Evolutionary conservation across 2,888 invertebrate species (phyloP), one percentile per base, ranked within the genome.

Genomic region (Sinohyriopsis cumingii): DNA sequence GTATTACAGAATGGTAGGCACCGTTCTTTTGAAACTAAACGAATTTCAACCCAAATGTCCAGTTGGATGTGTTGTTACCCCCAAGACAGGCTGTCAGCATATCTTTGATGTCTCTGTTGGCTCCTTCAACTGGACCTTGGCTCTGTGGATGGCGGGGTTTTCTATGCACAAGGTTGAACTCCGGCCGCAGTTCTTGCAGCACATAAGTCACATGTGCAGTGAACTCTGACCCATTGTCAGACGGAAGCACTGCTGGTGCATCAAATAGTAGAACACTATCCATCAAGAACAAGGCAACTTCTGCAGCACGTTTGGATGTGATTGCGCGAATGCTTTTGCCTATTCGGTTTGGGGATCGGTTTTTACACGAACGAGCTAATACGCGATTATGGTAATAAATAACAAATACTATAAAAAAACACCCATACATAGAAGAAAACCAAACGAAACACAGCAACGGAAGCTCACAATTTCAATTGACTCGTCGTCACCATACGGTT

Each of bases 51-150:
- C 69, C 72, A 25, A 67, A 59, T 20, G 70, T 57, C 73, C 77
- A 79, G 56, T 71, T 59, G 19, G 25, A 62, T 20, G 70, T 73
- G 5, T 71, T 55, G 64, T 71, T 75, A 68, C 68, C 25, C 56
- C 24, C 76, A 33, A 79, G 70, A 76, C 78, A 78, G 7, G 76
- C 72, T n/a, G 68, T 65, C 18, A 77, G 59, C 65, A 76, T 78
- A 65, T 73, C 69, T 55, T 73, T 73, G 19, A 79, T 75, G 68
- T 80, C 78, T 55, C 68, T 25, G 62, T 76, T 75, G 5, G 71
- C 73, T 25, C 71, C 20, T 63, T 77, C 72, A 20, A 70, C 69
- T 28, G 67, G 68, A n/a, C 71, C 72, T 53, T 73, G 72, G 18
- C 54, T 70, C 62, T 76, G 76, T 6, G 76, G 73, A 67, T 73